Evolutionary conservation across 1,140 invertebrate genomes (phyloP).

Genomic region (Capitella teleta): DNA sequence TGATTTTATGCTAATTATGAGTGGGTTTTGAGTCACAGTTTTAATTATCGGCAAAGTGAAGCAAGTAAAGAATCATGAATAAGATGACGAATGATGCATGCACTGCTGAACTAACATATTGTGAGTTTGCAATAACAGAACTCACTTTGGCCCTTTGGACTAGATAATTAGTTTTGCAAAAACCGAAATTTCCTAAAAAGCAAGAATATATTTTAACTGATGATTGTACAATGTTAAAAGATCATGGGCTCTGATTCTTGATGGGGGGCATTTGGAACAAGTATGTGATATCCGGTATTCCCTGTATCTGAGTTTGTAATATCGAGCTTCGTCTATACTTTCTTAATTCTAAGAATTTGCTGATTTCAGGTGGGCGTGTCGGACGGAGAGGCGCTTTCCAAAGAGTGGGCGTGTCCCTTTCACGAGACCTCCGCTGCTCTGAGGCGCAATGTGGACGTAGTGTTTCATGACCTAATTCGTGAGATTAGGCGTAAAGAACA

Average conservation of each 20-base stretch:
- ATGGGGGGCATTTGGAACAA: neutral
- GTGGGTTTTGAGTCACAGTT: too few relatives aligned
- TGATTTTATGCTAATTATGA: too few relatives aligned
- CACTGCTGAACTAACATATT: too few relatives aligned
- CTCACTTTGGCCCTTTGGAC: too few relatives aligned
- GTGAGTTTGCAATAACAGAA: too few relatives aligned
- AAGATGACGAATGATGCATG: too few relatives aligned
- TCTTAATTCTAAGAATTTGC: constrained; percentile 12
- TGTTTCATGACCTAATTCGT: constrained; percentile 39
- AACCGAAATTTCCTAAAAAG: neutral
- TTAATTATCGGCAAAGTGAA: too few relatives aligned
- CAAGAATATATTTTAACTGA: neutral
- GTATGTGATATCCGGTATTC: neutral
- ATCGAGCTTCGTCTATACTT: neutral
- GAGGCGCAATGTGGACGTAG: constrained; percentile 35
- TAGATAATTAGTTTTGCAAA: too few relatives aligned
- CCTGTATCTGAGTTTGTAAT: neutral
- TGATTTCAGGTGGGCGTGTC: constrained; percentile 52
- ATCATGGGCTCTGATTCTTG: neutral
- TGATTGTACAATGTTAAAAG: neutral
- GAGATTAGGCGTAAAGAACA: constrained; percentile 36
- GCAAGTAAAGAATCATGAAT: too few relatives aligned
- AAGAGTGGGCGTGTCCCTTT: constrained; percentile 29
- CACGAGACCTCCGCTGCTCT: constrained; percentile 33
- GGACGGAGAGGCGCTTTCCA: constrained; percentile 50